A percentile compares a stretch with the other conserved stretches of the same genome.
Evolutionary conservation across 2,888 invertebrate genomes (phyloP).

Genomic region (Koerneria pararmatus): DNA sequence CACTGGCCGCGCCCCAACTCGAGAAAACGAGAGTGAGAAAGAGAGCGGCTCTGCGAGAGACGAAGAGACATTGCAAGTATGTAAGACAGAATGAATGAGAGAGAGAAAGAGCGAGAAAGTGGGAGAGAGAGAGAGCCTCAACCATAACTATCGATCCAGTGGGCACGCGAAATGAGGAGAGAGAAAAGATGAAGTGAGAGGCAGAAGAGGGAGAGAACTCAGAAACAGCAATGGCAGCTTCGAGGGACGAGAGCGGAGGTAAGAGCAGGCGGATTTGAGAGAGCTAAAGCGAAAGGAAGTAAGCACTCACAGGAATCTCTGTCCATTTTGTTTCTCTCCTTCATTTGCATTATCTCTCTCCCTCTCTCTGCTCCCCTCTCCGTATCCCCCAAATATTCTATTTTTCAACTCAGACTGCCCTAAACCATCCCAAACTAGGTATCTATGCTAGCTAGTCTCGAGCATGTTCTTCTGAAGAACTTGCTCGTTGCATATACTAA

Average conservation of each 20-base stretch:
- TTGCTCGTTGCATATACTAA: no score
- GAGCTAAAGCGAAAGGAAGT: neutral
- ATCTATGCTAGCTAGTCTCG: neutral
- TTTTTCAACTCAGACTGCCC: neutral
- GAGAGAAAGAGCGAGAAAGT: constrained; percentile 21
- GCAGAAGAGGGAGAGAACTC: neutral
- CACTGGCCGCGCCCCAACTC: no score
- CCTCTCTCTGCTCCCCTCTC: neutral
- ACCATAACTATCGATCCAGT: constrained; percentile 22
- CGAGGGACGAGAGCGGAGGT: no score
- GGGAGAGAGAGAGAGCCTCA: constrained; percentile 18
- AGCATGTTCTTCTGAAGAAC: no score
- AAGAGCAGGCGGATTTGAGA: neutral
- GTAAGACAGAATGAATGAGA: neutral
- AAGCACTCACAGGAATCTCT: neutral
- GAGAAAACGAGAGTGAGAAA: no score
- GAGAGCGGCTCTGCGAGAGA: no score
- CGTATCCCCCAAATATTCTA: neutral
- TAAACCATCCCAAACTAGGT: neutral
- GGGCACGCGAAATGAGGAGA: neutral
- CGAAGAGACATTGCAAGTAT: constrained; percentile 3
- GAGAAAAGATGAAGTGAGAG: constrained; percentile 20
- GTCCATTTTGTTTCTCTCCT: neutral
- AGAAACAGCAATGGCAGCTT: neutral
- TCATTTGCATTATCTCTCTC: constrained; percentile 3